A percentile compares a stretch with the other conserved stretches of the same genome.
These are phyloP conservation scores for Sialis fuliginosa DNA, from an alignment of 2,888 invertebrate genomes.

Conservation along the genomic window DNA sequence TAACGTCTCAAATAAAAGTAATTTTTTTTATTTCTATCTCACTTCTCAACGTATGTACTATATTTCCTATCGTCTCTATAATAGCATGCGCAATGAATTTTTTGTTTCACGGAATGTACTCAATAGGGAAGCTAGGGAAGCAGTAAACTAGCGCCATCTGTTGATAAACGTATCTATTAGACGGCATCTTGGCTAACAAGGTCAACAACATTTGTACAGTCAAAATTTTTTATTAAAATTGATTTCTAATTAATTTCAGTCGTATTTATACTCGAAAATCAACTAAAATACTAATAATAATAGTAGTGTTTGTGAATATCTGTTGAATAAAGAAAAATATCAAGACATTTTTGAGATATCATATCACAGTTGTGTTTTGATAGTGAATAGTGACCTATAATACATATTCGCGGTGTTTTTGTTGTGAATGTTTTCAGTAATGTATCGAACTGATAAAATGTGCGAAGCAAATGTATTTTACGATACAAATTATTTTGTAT, in stretches of 20 bases:
- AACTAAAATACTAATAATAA: background rate
- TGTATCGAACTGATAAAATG: too few species aligned
- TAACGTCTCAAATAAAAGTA: background rate
- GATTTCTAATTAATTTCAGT: too few species aligned
- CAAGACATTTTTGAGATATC: background rate
- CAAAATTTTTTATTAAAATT: too few species aligned
- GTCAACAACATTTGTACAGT: slow-evolving; percentile 21
- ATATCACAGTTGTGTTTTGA: slow-evolving; percentile 6
- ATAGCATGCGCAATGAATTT: background rate
- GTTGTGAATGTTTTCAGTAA: background rate
- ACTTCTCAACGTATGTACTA: too few species aligned
- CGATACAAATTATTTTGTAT: background rate
- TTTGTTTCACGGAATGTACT: background rate
- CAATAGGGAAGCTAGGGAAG: slow-evolving; percentile 2
- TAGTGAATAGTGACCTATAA: slow-evolving; percentile 11
- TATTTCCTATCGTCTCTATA: too few species aligned
- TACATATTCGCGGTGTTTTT: slow-evolving; percentile 8
- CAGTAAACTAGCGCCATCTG: slow-evolving; percentile 2
- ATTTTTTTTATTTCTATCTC: too few species aligned
- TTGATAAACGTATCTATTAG: slow-evolving; percentile 2
- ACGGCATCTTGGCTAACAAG: slow-evolving; percentile 26
- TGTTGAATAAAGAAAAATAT: background rate
- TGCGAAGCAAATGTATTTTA: background rate
- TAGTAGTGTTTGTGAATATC: background rate
- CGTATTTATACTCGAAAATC: slow-evolving; percentile 11